Conservation (phyloP, 2,797 vertebrate species). For the Eulemur rubriventer region DNA sequence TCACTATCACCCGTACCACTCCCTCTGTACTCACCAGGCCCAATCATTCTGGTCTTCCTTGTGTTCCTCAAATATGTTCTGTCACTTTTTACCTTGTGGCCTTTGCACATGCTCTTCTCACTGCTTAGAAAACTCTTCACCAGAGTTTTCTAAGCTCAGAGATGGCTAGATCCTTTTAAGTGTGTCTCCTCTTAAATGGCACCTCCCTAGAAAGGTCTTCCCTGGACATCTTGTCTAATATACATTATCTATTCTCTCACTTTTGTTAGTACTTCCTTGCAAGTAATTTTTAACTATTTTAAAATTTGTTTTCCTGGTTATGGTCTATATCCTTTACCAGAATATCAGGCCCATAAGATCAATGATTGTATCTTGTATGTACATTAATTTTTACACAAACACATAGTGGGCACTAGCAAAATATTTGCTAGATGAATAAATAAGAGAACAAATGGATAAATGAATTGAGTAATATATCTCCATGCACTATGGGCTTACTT, state of each 20-base stretch:
- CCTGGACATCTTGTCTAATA: neutral
- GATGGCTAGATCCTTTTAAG: neutral
- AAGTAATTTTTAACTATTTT: neutral
- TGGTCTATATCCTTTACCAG: neutral
- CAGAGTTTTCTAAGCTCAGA: too few species aligned
- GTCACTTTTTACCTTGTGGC: neutral
- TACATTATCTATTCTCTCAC: neutral
- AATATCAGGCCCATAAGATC: neutral
- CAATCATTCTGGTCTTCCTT: neutral
- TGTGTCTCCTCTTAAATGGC: neutral
- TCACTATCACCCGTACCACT: neutral
- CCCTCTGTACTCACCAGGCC: accelerated
- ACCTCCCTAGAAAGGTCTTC: neutral
- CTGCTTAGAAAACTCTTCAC: neutral
- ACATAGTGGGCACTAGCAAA: neutral
- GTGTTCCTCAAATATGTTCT: neutral
- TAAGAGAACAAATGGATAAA: neutral
- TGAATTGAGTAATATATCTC: neutral
- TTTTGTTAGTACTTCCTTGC: neutral
- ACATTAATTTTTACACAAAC: neutral
- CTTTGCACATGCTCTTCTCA: neutral
- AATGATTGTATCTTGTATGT: neutral
- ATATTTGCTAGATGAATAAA: neutral
- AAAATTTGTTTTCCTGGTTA: neutral
- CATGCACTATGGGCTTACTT: neutral